Evolutionary conservation across 2,888 invertebrate genomes (phyloP), one percentile per base, ranked within the genome.

Genomic region (Empis livida): DNA sequence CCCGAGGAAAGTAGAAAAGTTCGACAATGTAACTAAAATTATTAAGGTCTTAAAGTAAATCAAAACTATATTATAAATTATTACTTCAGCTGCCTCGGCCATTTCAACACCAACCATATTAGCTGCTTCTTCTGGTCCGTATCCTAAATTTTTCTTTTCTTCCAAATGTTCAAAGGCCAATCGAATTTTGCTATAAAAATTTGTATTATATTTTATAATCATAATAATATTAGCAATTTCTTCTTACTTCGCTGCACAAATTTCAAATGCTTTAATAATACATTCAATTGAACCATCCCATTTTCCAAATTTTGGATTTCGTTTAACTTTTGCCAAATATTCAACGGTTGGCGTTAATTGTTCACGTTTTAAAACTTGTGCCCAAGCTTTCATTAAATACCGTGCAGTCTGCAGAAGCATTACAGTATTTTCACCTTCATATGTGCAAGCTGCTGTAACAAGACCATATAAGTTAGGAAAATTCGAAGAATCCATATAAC

Each of bases 351-450:
- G 77, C 0, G 82, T 75, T 49, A 86, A 61, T 1, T 68, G 52
- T 47, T 74, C 68, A 0, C 80, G 78, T 40, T 73, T 75, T 5
- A 68, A 55, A 0, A 80, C 78, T 52, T 78, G 77, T 55, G 80
- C 79, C 80, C 82, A 86, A 2, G 80, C 76, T 68, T 91, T 91
- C 55, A 88, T 78, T 14, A 91, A 71, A 64, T 82, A 91, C 55
- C 84, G 74, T 2, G 93, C 92, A 2, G 90, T 87, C 73, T 96
- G 95, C 46, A 95, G 72, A 46, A 85, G 72, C 58, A 96, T 73
- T 35, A 96, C 94, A 0, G 94, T 94, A 66, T 96, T 95, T 73
- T 96, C 95, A 0, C 96, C 95, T 72, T 96, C 95, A 64, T 94
- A 95, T 1, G 94, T 95, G 65, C 84, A 84, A 47, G 86, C 82